phyloP scores from a whole-genome alignment of 2,797 vertebrate genomes.

The Pelobates cultripes region DNA sequence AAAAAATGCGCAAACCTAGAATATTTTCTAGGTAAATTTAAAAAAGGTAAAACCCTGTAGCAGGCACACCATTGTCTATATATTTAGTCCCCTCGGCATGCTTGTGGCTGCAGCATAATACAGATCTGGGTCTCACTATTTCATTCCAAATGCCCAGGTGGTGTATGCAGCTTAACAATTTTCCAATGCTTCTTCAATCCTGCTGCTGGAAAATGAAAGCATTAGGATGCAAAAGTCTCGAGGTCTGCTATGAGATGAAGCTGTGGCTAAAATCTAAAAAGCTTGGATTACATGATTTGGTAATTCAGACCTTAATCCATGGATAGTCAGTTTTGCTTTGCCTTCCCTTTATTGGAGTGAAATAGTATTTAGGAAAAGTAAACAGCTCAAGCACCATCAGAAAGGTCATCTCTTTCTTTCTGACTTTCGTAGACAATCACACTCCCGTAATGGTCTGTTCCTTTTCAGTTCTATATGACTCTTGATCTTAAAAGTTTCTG shows the following conservation, averaged over 20 bases:
- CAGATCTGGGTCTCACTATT: background rate
- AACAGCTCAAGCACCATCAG: background rate
- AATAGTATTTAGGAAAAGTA: slow-evolving; percentile 6
- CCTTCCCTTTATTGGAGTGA: slow-evolving; percentile 18
- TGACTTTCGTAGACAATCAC: background rate
- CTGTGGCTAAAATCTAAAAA: background rate
- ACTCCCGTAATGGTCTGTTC: background rate
- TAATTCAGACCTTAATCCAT: slow-evolving; percentile 27
- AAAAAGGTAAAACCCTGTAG: no score
- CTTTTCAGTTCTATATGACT: background rate
- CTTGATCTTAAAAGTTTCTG: background rate
- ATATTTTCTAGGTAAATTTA: no score
- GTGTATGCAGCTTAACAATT: background rate
- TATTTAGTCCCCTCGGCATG: background rate
- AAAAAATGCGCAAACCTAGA: no score
- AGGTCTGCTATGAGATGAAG: background rate
- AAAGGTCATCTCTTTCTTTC: background rate
- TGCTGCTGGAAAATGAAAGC: slow-evolving; percentile 27
- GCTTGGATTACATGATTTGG: slow-evolving; percentile 18
- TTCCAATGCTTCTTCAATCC: background rate
- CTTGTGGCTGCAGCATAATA: background rate
- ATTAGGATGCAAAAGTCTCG: slow-evolving; percentile 28
- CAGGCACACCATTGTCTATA: no score
- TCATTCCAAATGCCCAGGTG: background rate
- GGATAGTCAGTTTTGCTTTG: slow-evolving; percentile 38